Base-by-base conservation (phyloP, 2,888 invertebrate species). In the Entomobrya proxima region DNA sequence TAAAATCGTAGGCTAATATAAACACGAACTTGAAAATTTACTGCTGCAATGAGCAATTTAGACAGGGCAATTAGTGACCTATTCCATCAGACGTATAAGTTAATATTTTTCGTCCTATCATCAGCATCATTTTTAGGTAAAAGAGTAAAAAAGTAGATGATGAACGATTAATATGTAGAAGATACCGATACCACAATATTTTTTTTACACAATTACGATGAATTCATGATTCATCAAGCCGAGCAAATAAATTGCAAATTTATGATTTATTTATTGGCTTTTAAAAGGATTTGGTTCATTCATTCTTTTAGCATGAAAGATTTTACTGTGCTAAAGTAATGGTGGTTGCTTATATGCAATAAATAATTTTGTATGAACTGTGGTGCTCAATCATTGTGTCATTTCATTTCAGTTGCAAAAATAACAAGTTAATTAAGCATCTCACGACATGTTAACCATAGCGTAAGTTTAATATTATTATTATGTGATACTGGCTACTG, bases 1-100 rank as follows among this genome's bases (percentile, higher is more conserved):
- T 13, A 69, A 40, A 69, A 37, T 69, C 37, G 32, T 74, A 58
- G 76, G 76, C 37, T 58, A 76, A 44, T 47, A 64, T 61, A 64
- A 44, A n/a, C 78, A 78, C 78, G 78, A 78, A 78, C 64, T 78
- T 64, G 78, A 78, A 78, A 78, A 78, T 78, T 78, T 78, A 78
- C 44, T 64, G 64, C 32, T n/a, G 44, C 64, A 64, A 30, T 64
- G 78, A 78, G 32, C 30, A 64, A 78, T 44, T 30, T 61, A 30
- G 64, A 78, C 78, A 44, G 40, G 47, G 44, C 78, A 78, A 78
- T 78, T 64, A 61, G 64, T 78, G 78, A 78, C 64, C 78, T 44
- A 78, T 32, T 78, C 78, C 32, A 35, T 76, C 37, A 74, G n/a
- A 47, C 74, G 13, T 15, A 30, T 58, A 55, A 76, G 58, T 58